Base-by-base conservation (phyloP, 2,888 invertebrate species). In the Malacosoma neustria region DNA sequence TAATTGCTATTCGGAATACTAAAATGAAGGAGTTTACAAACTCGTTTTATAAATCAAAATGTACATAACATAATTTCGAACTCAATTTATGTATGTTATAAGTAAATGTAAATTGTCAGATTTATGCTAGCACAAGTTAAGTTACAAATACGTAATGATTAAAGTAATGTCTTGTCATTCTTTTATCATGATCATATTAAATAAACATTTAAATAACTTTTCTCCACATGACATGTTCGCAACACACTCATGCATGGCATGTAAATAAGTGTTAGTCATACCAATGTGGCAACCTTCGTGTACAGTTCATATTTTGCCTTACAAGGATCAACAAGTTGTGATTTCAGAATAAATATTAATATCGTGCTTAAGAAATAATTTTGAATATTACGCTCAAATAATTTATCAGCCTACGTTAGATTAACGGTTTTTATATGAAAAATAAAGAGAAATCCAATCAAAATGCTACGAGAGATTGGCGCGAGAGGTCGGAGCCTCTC, bases 391-490 rank as follows among this genome's bases (percentile, higher is more conserved):
- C n/a, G n/a, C n/a, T n/a, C n/a, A n/a, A n/a, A n/a, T n/a, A n/a
- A n/a, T n/a, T n/a, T n/a, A n/a, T n/a, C n/a, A n/a, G n/a, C 29
- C 15, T 35, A 32, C 13, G 33, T 33, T n/a, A 14, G n/a, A 33
- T 32, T 38, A n/a, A n/a, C n/a, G 30, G 13, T 29, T 22, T 22
- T 22, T 7, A 22, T 4, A 36, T 63, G 61, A 82, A 75, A 73
- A 80, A 71, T 72, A 82, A 76, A 61, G 79, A 81, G 49, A 82
- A 73, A 73, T 64, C 68, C 51, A 76, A 71, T 72, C 73, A 70
- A 55, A 75, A 62, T 56, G 61, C 62, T 51, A 57, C 53, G 42
- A 75, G 65, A 55, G 77, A 77, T 51, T 59, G 73, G 67, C 69
- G 75, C 48, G 75, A 77, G 57, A 69, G 73, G 50, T 66, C 72